These are phyloP conservation scores for Ptilodon capucinus DNA, from an alignment of 2,888 invertebrate species.

Conservation along the genomic window DNA sequence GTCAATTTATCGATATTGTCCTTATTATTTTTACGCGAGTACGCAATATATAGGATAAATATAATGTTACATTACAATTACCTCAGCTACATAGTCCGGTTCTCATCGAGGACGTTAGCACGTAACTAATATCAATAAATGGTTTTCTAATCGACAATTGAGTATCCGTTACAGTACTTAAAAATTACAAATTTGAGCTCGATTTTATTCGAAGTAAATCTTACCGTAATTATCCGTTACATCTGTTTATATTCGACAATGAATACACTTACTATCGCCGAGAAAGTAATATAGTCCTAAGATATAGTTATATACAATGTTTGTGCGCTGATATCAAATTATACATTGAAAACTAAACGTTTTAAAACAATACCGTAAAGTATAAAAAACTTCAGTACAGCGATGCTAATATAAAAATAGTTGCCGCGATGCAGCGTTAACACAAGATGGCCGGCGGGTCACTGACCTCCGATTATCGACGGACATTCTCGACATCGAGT, in stretches of 20 bases:
- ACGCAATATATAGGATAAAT: slow-evolving; percentile 75
- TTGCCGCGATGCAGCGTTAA: slow-evolving; percentile 64
- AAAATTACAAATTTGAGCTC: slow-evolving; percentile 78
- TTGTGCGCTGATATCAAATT: slow-evolving; percentile 79
- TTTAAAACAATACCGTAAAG: slow-evolving; percentile 62
- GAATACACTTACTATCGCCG: slow-evolving; percentile 53
- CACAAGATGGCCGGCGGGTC: slow-evolving; percentile 58
- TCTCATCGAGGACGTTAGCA: slow-evolving; percentile 73
- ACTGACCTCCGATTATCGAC: slow-evolving; percentile 63
- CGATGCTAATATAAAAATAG: slow-evolving; percentile 76
- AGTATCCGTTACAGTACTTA: slow-evolving; percentile 73
- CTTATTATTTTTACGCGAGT: slow-evolving; percentile 80
- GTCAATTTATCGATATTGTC: slow-evolving; percentile 80
- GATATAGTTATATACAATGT: slow-evolving; percentile 72
- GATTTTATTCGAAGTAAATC: slow-evolving; percentile 77
- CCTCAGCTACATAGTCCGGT: slow-evolving; percentile 68
- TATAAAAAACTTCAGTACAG: slow-evolving; percentile 59
- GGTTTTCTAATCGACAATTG: slow-evolving; percentile 63
- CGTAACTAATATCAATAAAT: slow-evolving; percentile 59
- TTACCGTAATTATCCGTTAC: slow-evolving; percentile 57
- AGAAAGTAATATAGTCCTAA: slow-evolving; percentile 59
- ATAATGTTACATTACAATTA: slow-evolving; percentile 59
- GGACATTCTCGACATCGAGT: slow-evolving; percentile 69
- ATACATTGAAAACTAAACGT: slow-evolving; percentile 63
- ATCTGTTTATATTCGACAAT: slow-evolving; percentile 47